Base-by-base conservation (phyloP, 2,888 invertebrate genomes). In the Nemurella pictetii region DNA sequence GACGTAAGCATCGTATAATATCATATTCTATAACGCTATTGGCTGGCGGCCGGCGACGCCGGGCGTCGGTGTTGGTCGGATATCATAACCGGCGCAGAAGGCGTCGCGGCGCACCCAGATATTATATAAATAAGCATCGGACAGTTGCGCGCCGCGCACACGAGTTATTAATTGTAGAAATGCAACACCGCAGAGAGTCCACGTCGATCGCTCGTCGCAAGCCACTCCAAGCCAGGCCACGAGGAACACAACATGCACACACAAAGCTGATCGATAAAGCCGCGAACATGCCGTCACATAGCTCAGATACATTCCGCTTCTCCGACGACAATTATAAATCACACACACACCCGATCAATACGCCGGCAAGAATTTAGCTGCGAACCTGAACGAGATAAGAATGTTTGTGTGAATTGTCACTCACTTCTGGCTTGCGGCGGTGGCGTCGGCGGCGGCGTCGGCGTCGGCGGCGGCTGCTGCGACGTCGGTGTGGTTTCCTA, bases 1-100 rank as follows among this genome's bases (percentile, higher is more conserved):
- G 74, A 83, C 83, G 83, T 73, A 83, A 83, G 83, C 83, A 74
- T 9, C n/a, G 85, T 85, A 84, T 84, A 85, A 86, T 86, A 85
- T 86, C 86, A 86, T 86, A 86, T 86, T 86, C 86, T 86, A 86
- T 86, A 86, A 85, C 85, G 86, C 86, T 30, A 86, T 86, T 86
- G 86, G 86, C 86, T 83, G 80, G 29, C 74, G 86, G 80, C 73
- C 73, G 35, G 82, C 78, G 83, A 72, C 77, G 30, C 30, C 28
- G 72, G 84, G 77, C 85, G 85, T 85, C 84, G 84, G 75, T 81
- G 81, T 84, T 82, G 83, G 84, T 80, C 83, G 85, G 85, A 73
- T 84, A 81, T 86, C 83, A 84, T 86, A 86, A 86, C 85, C 86
- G 85, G 83, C 84, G 85, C 84, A 83, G 84, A 84, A 28, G 73